These are phyloP conservation scores for Telmatochromis sp. DNA, from an alignment of 2,113 vertebrate species.

Conservation along the genomic window DNA sequence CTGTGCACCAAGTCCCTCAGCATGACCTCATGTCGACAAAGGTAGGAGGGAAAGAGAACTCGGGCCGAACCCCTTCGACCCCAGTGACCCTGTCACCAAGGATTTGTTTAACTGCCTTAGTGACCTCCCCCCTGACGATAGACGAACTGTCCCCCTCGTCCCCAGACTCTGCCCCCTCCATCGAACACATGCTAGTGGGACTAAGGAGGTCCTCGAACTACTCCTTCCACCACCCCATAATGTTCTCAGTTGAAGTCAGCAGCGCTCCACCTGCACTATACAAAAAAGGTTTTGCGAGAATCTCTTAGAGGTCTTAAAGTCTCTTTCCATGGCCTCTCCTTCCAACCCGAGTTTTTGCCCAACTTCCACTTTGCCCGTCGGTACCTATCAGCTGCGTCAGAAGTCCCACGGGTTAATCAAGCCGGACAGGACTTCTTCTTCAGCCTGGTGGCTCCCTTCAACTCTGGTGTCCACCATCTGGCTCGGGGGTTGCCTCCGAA, in stretches of 20 bases:
- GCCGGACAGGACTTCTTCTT: fast-evolving
- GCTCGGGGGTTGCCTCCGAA: not conserved
- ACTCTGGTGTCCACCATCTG: not conserved
- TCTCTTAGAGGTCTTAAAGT: not conserved
- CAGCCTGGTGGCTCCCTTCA: not conserved
- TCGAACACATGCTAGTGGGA: not conserved
- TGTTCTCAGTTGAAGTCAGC: not conserved
- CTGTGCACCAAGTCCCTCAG: not conserved
- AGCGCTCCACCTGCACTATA: not conserved
- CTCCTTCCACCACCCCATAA: not conserved
- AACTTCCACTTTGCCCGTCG: not conserved
- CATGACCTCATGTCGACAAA: not conserved
- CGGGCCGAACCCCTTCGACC: fast-evolving
- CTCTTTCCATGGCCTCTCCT: not conserved
- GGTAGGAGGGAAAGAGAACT: not conserved
- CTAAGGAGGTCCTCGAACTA: not conserved
- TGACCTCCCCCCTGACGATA: not conserved
- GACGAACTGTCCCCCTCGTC: not conserved
- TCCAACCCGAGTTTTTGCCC: not conserved
- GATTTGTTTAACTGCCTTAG: not conserved
- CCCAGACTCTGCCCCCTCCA: not conserved
- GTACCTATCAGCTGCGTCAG: not conserved
- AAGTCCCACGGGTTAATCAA: not conserved
- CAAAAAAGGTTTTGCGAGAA: not conserved
- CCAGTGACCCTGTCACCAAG: not conserved